Conservation (phyloP, 2,888 invertebrate species). For the Ceramica pisi region DNA sequence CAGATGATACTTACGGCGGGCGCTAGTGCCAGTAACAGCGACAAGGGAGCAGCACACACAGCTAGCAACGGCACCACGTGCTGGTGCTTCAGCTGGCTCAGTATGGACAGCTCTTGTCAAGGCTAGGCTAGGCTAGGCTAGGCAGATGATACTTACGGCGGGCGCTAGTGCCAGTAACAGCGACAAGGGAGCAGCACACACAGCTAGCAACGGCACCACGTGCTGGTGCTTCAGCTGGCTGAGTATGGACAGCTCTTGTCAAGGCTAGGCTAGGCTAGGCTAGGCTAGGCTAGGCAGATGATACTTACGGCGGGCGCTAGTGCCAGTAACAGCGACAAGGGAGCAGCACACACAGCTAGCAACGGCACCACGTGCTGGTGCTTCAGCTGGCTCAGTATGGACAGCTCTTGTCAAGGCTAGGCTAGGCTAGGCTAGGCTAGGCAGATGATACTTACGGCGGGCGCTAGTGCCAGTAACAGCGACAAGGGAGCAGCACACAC, state of each 20-base stretch:
- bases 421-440: neutral
- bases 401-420: neutral
- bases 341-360: constrained; percentile 96
- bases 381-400: constrained; percentile 95
- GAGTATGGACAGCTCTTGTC: constrained; percentile 1
- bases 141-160: constrained; percentile 70
- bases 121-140: neutral
- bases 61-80: constrained; percentile 87
- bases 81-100: constrained; percentile 3
- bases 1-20: neutral
- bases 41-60: constrained; percentile 91
- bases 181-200: constrained; percentile 92
- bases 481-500: constrained; percentile 97
- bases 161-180: constrained; percentile 94
- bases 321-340: constrained; percentile 96
- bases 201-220: constrained; percentile 87
- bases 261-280: neutral
- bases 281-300: constrained; percentile 70
- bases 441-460: constrained; percentile 82
- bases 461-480: constrained; percentile 97
- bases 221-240: constrained; percentile 5
- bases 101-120: neutral
- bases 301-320: constrained; percentile 93
- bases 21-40: constrained; percentile 1
- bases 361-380: constrained; percentile 98